Evolutionary conservation across 92 coral and sea anemone genomes (phyloP), one percentile per base, ranked within the genome.

Genomic region (Palythoa caribaeorum): DNA sequence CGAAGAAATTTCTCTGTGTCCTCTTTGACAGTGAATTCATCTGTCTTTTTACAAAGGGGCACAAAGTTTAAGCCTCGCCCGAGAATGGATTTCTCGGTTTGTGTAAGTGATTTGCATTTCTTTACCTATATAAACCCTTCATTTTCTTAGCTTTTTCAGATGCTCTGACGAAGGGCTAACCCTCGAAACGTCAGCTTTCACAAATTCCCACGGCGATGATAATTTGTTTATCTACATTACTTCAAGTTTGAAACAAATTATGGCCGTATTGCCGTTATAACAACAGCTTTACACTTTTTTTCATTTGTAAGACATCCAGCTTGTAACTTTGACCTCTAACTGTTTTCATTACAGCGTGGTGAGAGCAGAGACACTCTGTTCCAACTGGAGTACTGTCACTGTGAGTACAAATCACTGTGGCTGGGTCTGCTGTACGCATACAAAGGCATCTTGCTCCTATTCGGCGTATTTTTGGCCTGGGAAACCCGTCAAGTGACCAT

Each of bases 381-480:
- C 60, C 85, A 80, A 9, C 73, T 80, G 7, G 85, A 80, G 81
- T 87, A 73, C 83, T 95, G 98, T 38, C 90, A 95, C 48, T 95
- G 96, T 77, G 76, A 88, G n/a, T 85, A 95, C 87, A 90, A 89
- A 66, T 51, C 79, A 39, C 69, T 93, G 39, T 92, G 95, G 91
- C 93, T 90, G 65, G 95, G 95, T 11, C 84, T 88, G 38, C 20
- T 92, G 77, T 93, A 91, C 70, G 89, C 94, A 3, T 91, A 75
- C 90, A 87, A 87, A 53, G 90, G 88, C 16, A 70, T 81, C 12
- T 15, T 87, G 66, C 83, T 90, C 16, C 66, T 90, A 37, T 90
- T 86, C 71, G 92, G 92, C 40, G 92, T 90, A 70, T 90, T 90
- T 55, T 81, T 90, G 68, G 86, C 92, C 81, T 90, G 92, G 92